Conservation (phyloP, 2,113 vertebrate genomes). For the Ciconia maguari region DNA sequence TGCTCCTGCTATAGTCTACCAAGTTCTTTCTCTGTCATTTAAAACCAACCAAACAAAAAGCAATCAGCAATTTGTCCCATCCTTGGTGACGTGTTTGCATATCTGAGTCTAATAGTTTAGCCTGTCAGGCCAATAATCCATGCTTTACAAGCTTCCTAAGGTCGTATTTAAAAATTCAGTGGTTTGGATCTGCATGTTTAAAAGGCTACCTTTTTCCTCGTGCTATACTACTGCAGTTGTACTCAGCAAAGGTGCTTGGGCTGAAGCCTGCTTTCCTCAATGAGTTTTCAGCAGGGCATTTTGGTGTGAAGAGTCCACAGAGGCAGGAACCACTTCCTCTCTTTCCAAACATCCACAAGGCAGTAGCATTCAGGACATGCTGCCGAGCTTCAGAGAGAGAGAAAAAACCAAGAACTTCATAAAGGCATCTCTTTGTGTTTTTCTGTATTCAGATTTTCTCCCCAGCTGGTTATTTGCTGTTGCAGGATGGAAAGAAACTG, state of each 20-base stretch:
- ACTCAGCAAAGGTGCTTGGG: neutral
- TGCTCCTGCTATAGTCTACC: neutral
- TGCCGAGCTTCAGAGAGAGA: neutral
- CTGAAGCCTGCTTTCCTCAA: neutral
- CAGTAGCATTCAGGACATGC: neutral
- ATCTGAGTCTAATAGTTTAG: neutral
- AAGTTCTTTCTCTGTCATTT: neutral
- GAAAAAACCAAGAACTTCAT: neutral
- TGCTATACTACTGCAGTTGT: neutral
- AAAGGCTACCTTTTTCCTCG: neutral
- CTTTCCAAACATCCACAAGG: neutral
- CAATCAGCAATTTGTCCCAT: neutral
- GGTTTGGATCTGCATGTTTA: neutral
- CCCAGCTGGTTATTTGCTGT: neutral
- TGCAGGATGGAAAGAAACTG: neutral
- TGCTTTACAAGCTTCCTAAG: constrained; percentile 21
- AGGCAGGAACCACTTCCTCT: neutral
- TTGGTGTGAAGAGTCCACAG: neutral
- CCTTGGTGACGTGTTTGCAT: neutral
- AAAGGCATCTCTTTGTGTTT: neutral
- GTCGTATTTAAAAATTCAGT: constrained; percentile 15
- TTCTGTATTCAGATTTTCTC: neutral
- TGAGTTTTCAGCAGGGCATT: neutral
- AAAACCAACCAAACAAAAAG: neutral
- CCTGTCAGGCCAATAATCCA: neutral